These are phyloP conservation scores for Luehdorfia chinensis DNA, from an alignment of 1,140 invertebrate species.

Conservation along the genomic window DNA sequence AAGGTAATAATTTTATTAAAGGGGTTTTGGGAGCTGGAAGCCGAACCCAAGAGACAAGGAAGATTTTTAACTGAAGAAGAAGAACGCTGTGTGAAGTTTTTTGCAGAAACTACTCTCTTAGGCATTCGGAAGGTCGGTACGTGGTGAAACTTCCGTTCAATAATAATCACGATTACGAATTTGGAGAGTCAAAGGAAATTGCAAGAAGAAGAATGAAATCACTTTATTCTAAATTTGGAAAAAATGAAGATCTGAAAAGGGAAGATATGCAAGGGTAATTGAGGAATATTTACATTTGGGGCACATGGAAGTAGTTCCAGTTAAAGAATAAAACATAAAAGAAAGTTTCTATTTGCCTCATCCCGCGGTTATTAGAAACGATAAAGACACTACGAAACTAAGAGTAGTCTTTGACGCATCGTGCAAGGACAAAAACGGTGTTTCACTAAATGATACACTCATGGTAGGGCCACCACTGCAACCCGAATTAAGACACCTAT, in stretches of 20 bases:
- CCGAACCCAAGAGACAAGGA: no score
- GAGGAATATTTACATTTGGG: background rate
- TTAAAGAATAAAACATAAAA: no score
- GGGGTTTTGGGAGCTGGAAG: no score
- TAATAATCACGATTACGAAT: no score
- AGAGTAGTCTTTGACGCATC: background rate
- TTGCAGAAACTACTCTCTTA: no score
- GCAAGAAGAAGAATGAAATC: constrained; percentile 23
- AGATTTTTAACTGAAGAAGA: no score
- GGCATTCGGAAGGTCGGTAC: no score
- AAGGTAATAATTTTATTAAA: no score
- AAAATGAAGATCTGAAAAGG: constrained; percentile 15
- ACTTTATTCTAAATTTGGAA: constrained; percentile 24
- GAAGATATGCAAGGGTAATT: constrained; percentile 29
- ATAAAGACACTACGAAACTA: background rate
- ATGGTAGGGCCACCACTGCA: background rate
- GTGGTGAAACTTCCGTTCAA: no score
- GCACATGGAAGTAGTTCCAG: no score
- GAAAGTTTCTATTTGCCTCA: background rate
- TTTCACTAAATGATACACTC: background rate
- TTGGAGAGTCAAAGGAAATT: constrained; percentile 20
- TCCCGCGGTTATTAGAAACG: background rate
- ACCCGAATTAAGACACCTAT: background rate
- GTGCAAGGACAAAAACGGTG: background rate
- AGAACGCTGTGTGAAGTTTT: no score